Evolutionary conservation across 2,113 vertebrate species (phyloP).

Genomic region (Mus musculus): DNA sequence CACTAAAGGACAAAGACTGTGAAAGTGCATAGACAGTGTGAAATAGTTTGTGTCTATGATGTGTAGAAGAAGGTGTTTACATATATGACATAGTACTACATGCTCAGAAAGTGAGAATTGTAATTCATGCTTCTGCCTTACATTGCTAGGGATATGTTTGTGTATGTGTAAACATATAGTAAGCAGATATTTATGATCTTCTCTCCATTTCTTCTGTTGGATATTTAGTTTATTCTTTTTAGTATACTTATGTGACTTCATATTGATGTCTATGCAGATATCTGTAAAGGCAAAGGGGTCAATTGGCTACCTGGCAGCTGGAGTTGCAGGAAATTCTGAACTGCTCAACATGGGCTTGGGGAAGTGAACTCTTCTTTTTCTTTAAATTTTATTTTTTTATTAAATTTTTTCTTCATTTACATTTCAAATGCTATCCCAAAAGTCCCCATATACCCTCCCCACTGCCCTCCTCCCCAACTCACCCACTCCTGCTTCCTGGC

Average conservation of each 20-base stretch:
- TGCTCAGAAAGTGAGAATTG: neutral
- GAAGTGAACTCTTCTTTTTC: neutral
- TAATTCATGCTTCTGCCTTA: neutral
- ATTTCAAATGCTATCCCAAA: too few relatives aligned
- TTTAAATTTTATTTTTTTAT: too few relatives aligned
- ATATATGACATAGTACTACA: neutral
- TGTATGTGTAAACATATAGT: neutral
- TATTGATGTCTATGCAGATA: neutral
- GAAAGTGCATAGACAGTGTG: neutral
- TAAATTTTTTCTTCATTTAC: too few relatives aligned
- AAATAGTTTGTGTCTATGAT: neutral
- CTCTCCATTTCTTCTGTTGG: neutral
- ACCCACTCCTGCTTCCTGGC: too few relatives aligned
- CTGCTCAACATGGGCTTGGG: neutral
- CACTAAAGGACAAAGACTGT: neutral
- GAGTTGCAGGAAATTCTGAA: neutral
- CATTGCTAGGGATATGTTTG: neutral
- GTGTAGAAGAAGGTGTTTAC: neutral
- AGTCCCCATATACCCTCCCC: too few relatives aligned
- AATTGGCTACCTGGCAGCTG: too few relatives aligned
- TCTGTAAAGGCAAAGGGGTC: too few relatives aligned
- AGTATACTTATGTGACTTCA: neutral
- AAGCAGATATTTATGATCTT: neutral
- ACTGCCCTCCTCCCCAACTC: too few relatives aligned
- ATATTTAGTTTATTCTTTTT: neutral